Conservation (phyloP, 37 sponge, comb jelly and placozoan genomes). For the Ephydatia muelleri region DNA sequence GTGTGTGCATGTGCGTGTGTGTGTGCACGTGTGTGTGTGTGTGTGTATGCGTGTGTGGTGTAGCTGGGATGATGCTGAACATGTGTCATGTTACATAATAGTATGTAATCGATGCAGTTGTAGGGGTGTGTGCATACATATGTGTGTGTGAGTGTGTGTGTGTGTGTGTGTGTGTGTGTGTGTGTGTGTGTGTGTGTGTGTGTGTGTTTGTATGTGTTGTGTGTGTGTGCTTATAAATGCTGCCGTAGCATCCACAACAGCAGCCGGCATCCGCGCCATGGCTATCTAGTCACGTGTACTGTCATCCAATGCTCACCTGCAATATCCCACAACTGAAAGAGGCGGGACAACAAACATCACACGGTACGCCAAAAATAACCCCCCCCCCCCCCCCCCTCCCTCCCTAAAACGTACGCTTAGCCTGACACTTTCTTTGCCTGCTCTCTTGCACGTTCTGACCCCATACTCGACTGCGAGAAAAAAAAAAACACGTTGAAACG, state of each 20-base stretch:
- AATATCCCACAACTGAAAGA: conserved; percentile 62
- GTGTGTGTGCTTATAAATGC: too few relatives aligned
- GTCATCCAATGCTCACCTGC: conserved; percentile 52
- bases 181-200: background rate
- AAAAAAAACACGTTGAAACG: background rate
- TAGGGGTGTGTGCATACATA: background rate
- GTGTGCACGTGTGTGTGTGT: background rate
- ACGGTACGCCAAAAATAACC: background rate
- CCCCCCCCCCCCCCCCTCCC: too few relatives aligned
- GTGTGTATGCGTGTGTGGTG: background rate
- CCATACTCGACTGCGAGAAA: conserved; percentile 63
- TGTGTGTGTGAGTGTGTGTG: too few relatives aligned
- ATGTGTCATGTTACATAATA: too few relatives aligned
- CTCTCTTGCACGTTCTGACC: conserved; percentile 52
- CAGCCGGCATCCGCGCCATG: background rate
- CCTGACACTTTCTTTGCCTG: conserved; percentile 35
- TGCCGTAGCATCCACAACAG: background rate
- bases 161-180: background rate
- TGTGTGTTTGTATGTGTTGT: background rate
- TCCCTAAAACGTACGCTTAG: conserved; percentile 49
- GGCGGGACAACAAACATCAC: background rate
- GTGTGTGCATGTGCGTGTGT: background rate
- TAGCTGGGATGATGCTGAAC: too few relatives aligned
- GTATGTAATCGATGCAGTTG: too few relatives aligned
- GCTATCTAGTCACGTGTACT: background rate